phyloP scores from a whole-genome alignment of 1,140 invertebrate species.

The Arion vulgaris region DNA sequence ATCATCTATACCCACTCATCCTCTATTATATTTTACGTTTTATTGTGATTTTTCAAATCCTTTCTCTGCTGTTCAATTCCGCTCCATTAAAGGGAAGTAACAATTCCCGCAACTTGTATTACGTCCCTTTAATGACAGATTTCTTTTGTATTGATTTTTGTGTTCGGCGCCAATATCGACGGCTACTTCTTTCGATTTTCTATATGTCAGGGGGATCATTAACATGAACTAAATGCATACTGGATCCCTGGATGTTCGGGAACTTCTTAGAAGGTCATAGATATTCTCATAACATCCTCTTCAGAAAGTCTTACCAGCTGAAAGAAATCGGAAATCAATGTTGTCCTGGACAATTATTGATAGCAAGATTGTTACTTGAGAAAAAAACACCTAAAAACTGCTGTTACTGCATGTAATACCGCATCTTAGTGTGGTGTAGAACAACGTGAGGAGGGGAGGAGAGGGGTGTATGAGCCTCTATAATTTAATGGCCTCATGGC shows the following conservation, averaged over 20 bases:
- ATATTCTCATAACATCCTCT: too few relatives aligned
- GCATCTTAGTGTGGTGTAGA: too few relatives aligned
- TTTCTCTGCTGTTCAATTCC: neutral
- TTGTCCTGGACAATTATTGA: too few relatives aligned
- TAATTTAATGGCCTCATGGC: too few relatives aligned
- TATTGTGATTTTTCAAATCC: neutral
- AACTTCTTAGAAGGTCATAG: neutral
- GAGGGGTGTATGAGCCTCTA: too few relatives aligned
- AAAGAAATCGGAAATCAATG: too few relatives aligned
- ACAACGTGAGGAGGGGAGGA: too few relatives aligned
- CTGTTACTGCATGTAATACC: too few relatives aligned
- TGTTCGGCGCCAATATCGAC: neutral
- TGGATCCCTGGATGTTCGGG: neutral
- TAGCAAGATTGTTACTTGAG: too few relatives aligned
- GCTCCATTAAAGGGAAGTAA: neutral
- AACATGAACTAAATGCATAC: neutral
- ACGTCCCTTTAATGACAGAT: constrained; percentile 16
- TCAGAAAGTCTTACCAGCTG: too few relatives aligned
- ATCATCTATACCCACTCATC: neutral
- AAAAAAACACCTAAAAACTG: too few relatives aligned
- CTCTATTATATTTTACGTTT: neutral
- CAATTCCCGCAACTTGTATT: neutral
- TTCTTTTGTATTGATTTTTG: neutral
- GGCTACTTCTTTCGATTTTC: neutral
- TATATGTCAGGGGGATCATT: neutral